Percentiles rank a stretch among this genome's conserved stretches.
Conservation (phyloP, 2,113 vertebrate species). For the Mirounga angustirostris region DNA sequence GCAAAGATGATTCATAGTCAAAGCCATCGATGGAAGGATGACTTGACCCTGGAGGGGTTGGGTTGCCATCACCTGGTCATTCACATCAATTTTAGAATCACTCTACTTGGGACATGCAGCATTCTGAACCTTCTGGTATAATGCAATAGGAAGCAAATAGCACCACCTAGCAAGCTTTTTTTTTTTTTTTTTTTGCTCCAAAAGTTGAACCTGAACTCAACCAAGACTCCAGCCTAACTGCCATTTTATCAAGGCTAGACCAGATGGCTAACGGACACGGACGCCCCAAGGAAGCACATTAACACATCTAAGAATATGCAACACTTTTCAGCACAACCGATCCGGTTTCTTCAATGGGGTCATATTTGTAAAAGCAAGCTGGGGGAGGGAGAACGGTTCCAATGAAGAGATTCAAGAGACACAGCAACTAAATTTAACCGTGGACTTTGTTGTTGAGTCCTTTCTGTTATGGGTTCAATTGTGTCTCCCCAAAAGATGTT, state of each 20-base stretch:
- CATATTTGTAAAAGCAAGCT: background rate
- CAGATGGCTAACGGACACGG: background rate
- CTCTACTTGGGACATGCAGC: background rate
- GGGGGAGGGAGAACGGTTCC: background rate
- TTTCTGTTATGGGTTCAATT: too few relatives aligned
- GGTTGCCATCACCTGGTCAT: background rate
- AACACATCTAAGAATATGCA: background rate
- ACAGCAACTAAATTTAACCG: background rate
- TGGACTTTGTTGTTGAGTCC: too few relatives aligned
- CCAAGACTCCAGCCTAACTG: background rate
- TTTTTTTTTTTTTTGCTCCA: background rate
- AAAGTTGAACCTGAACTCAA: background rate
- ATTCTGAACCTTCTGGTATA: background rate
- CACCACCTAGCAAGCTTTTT: background rate
- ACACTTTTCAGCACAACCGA: background rate
- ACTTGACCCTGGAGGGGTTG: background rate
- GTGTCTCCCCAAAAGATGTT: too few relatives aligned
- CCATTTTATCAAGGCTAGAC: background rate
- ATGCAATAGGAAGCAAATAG: background rate
- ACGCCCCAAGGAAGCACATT: background rate
- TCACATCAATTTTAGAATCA: background rate
- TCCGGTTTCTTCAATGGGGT: background rate
- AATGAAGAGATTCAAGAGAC: background rate
- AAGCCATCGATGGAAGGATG: background rate
- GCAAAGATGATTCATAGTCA: background rate